These are phyloP conservation scores for Cossypha caffra DNA, from an alignment of 2,797 vertebrate species.

Conservation along the genomic window DNA sequence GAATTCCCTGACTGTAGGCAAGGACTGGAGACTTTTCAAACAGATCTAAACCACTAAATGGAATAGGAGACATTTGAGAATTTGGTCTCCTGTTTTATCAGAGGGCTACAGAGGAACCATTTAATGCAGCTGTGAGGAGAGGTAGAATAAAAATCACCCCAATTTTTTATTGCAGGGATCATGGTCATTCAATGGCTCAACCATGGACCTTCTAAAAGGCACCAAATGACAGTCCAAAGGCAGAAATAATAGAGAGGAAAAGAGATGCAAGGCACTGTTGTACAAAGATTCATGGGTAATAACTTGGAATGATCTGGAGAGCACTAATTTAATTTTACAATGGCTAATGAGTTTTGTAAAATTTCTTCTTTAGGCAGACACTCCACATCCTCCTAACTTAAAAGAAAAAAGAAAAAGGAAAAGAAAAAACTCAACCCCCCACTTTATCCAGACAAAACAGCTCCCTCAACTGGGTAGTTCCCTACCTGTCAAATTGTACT, in stretches of 20 bases:
- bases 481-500: background rate
- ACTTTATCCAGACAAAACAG: background rate
- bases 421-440: background rate
- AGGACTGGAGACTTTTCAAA: background rate
- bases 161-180: background rate
- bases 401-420: background rate
- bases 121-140: background rate
- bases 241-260: background rate
- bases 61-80: background rate
- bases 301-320: slow-evolving; percentile 13
- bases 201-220: background rate
- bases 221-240: background rate
- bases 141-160: background rate
- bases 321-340: slow-evolving; percentile 19
- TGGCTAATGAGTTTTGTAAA: slow-evolving; percentile 33
- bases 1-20: background rate
- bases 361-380: slow-evolving; percentile 35
- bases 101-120: background rate
- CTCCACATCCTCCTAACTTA: background rate
- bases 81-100: background rate
- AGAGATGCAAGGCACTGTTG: background rate
- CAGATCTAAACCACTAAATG: background rate
- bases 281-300: background rate
- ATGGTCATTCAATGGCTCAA: background rate
- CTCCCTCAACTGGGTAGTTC: background rate